Evolutionary conservation across 2,888 invertebrate species (phyloP), one percentile per base, ranked within the genome.

Genomic region (Macaria liturata): DNA sequence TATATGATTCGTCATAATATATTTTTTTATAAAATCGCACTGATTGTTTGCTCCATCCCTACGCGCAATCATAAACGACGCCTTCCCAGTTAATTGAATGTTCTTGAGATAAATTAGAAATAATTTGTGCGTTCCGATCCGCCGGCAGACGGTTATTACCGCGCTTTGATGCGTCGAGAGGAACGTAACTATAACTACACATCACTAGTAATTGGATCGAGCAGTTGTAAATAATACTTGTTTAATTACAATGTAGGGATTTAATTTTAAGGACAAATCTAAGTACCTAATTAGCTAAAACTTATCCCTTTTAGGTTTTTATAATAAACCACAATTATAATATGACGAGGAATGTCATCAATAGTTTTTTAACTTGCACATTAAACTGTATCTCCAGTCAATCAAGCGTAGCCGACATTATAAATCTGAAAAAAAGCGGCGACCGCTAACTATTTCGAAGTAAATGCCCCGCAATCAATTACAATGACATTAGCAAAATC

Each of bases 71-170:
- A 62, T 54, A 60, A 62, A 60, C 57, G 37, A 54, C 49, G 68
- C 77, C 75, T 78, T 78, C 73, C 74, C 69, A 67, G 72, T 77
- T 88, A 88, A 89, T 89, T 88, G 85, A 86, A 87, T 76, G 83
- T 75, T 72, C 69, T 68, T 68, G 53, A 63, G 69, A 77, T 83
- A 84, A 85, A 85, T 86, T 79, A 78, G 70, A 74, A 73, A 74
- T 81, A 80, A 84, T 84, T 82, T 75, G 77, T 72, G 69, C 69
- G 70, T 72, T 75, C 76, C 59, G 68, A 73, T 73, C 68, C 71
- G 62, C 71, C 71, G 78, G 78, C 69, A 73, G 76, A 72, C 78
- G 74, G 76, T 81, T 81, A 84, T 81, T 74, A 76, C 76, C 71
- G 76, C 70, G 74, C 78, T 80, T 78, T 78, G 77, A 78, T 74